A percentile compares a stretch with the other conserved stretches of the same genome.
Evolutionary conservation across 2,113 vertebrate species (phyloP).

Genomic region (Anolis sagrei): DNA sequence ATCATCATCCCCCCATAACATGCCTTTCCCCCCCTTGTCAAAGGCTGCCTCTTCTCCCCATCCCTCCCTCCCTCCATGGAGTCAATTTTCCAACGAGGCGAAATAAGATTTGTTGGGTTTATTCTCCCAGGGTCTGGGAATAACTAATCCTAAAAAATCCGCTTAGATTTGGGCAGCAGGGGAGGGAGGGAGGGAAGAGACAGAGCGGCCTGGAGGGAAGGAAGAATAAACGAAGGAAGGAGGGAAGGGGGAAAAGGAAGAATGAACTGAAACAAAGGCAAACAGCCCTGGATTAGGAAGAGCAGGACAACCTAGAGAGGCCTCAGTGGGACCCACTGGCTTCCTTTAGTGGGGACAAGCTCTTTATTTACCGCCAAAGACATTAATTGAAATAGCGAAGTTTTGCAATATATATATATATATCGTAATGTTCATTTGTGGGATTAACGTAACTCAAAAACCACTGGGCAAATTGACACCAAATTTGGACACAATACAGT

Average conservation of each 20-base stretch:
- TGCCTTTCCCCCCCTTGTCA: not conserved
- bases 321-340: not conserved
- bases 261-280: not conserved
- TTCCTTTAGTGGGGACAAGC: not conserved
- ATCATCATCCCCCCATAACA: no score
- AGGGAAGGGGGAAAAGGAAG: not conserved
- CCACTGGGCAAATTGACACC: no score
- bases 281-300: not conserved
- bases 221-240: not conserved
- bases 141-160: constrained; percentile 41
- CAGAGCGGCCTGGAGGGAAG: not conserved
- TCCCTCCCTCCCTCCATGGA: not conserved
- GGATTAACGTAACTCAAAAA: no score
- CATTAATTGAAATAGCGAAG: not conserved
- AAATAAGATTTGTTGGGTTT: constrained; percentile 33
- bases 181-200: not conserved
- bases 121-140: constrained; percentile 29
- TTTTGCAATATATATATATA: no score
- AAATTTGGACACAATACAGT: no score
- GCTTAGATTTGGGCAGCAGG: constrained; percentile 21
- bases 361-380: not conserved
- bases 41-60: not conserved
- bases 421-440: no score
- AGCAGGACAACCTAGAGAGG: not conserved
- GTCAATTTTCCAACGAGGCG: constrained; percentile 38